Conservation (phyloP, 2,113 vertebrate genomes). For the Chiloscyllium plagiosum region DNA sequence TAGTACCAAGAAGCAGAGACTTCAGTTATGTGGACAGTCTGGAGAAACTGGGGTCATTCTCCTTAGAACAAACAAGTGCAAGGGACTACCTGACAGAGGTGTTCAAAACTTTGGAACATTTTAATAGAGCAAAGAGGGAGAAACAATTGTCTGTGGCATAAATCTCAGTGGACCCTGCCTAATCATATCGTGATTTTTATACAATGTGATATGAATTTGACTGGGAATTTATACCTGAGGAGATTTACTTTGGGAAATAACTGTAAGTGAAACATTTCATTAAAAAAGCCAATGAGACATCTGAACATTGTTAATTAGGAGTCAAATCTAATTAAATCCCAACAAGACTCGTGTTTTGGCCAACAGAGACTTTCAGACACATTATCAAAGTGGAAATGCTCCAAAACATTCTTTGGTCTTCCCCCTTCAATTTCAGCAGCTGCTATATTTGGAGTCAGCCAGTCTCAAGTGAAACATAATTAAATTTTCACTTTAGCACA, state of each 20-base stretch:
- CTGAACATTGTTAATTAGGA: background rate
- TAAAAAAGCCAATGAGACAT: background rate
- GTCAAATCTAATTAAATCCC: background rate
- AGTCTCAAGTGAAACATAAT: background rate
- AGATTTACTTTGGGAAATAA: background rate
- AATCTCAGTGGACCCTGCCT: background rate
- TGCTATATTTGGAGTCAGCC: background rate
- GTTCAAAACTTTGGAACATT: background rate
- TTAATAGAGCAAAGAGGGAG: background rate
- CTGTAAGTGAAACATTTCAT: background rate
- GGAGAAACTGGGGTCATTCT: background rate
- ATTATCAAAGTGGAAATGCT: background rate
- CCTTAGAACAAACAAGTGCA: background rate
- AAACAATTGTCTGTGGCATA: background rate
- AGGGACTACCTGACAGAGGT: background rate
- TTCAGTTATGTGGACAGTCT: background rate
- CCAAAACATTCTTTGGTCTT: background rate
- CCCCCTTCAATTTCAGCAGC: background rate
- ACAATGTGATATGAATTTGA: background rate
- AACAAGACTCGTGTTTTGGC: background rate
- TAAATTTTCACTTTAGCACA: background rate
- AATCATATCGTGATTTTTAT: background rate
- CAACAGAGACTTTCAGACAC: background rate
- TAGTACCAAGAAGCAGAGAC: background rate
- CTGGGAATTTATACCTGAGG: background rate